A percentile compares a stretch with the other conserved stretches of the same genome.
Conservation (phyloP, 2,797 vertebrate genomes). For the Trachops cirrhosus region DNA sequence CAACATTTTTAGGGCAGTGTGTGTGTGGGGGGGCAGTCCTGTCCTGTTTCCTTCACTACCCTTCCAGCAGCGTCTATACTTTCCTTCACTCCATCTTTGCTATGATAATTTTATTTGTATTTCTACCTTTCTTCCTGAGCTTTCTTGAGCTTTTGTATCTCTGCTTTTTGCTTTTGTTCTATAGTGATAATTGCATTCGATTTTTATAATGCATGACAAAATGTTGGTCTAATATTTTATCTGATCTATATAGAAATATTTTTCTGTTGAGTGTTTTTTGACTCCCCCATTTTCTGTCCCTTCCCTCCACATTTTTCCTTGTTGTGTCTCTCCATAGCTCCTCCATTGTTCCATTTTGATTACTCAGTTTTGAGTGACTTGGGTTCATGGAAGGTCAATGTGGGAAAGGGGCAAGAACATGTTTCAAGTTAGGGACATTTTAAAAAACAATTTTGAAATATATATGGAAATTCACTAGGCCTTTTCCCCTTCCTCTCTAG, state of each 20-base stretch:
- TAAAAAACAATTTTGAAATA: background rate
- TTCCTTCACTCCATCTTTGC: background rate
- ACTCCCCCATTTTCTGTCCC: background rate
- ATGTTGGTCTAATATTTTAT: background rate
- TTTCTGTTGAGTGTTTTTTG: background rate
- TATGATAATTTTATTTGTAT: background rate
- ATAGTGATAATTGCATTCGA: background rate
- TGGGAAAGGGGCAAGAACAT: background rate
- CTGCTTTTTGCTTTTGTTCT: background rate
- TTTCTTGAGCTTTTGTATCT: background rate
- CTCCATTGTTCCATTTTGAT: background rate
- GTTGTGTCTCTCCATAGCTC: background rate
- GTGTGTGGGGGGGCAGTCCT: background rate
- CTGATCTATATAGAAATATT: background rate
- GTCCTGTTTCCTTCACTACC: background rate
- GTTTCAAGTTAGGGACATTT: background rate
- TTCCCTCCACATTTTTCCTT: background rate
- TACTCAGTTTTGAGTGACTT: background rate
- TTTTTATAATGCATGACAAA: background rate
- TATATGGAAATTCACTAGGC: background rate
- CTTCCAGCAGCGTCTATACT: background rate
- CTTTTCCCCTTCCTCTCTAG: background rate
- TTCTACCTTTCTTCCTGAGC: background rate
- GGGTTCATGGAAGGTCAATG: background rate
- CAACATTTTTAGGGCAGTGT: background rate